Evolutionary conservation across 1,140 invertebrate species (phyloP), one percentile per base, ranked within the genome.

Genomic region (Luehdorfia chinensis): DNA sequence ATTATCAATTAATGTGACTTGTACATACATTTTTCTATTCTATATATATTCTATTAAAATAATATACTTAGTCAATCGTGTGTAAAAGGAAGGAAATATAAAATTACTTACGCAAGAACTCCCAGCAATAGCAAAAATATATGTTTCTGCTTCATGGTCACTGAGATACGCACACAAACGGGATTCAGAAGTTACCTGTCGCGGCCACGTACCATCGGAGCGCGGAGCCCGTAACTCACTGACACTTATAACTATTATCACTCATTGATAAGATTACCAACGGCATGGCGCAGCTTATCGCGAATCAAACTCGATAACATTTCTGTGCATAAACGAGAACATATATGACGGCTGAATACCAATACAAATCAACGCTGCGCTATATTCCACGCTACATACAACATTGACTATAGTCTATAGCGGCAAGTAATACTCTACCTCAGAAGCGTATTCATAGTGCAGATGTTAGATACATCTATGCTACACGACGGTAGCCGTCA

Each of bases 171-270:
- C 15, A 30, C 6, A 25, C 34, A 7, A 11, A 39, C 25, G 19
- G 63, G 59, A 59, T 59, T 58, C 60, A 65, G 62, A 47, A 66
- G 55, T 55, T 61, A 65, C 72, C 74, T 72, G 66, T 60, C 52
- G 64, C 54, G 59, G 54, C 52, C 72, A 55, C 71, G 75, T 66
- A 74, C 68, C 66, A 70, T 59, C 66, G 62, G 65, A 55, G 47
- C 65, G 54, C 64, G 61, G 47, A 61, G 62, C 72, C 47, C 74
- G 72, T 74, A 78, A 68, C 81, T 85, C 77, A 85, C 81, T 85
- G 77, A 84, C 77, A 85, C 79, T 83, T 84, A 78, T 72, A 79
- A 80, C 78, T 76, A 78, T 78, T 85, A 85, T 85, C 81, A 81
- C 68, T 77, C 67, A 66, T 66, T 73, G 81, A 86, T 86, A 86